Percentiles rank a stretch among this genome's conserved stretches.
Conservation (phyloP, 2,113 vertebrate genomes). For the Pycnonotus jocosus region DNA sequence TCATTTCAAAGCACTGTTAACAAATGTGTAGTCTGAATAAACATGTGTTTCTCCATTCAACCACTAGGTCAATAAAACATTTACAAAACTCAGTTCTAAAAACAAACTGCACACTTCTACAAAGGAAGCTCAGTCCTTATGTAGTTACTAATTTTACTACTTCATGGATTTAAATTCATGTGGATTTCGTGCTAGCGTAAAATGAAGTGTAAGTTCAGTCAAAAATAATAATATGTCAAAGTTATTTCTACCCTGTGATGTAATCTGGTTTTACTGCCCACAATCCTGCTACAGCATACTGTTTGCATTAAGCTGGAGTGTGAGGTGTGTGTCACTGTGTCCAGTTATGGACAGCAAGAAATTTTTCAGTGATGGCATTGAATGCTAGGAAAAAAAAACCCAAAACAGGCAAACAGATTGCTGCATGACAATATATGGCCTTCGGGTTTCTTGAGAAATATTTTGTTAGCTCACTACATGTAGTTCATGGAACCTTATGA, state of each 20-base stretch:
- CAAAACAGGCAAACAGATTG: not conserved
- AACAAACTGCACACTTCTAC: not conserved
- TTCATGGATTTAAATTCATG: not conserved
- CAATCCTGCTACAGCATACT: not conserved
- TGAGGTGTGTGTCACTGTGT: not conserved
- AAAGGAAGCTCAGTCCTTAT: not conserved
- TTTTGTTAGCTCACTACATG: not conserved
- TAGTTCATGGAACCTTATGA: not conserved
- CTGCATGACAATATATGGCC: not conserved
- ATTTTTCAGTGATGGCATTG: not conserved
- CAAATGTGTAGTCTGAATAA: constrained; percentile 24
- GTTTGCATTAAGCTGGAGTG: not conserved
- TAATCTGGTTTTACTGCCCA: not conserved
- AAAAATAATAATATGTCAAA: not conserved
- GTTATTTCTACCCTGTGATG: not conserved
- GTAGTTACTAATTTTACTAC: not conserved
- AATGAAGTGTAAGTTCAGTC: not conserved
- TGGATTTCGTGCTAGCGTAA: not conserved
- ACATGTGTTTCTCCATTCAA: not conserved
- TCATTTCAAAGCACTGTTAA: constrained; percentile 18
- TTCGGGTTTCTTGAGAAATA: rapidly evolving
- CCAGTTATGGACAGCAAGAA: not conserved
- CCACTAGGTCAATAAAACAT: not conserved
- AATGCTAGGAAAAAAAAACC: not conserved
- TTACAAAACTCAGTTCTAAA: constrained; percentile 7